Evolutionary conservation across 23 tunicate genomes (phyloP).

Genomic region (Styela clava): DNA sequence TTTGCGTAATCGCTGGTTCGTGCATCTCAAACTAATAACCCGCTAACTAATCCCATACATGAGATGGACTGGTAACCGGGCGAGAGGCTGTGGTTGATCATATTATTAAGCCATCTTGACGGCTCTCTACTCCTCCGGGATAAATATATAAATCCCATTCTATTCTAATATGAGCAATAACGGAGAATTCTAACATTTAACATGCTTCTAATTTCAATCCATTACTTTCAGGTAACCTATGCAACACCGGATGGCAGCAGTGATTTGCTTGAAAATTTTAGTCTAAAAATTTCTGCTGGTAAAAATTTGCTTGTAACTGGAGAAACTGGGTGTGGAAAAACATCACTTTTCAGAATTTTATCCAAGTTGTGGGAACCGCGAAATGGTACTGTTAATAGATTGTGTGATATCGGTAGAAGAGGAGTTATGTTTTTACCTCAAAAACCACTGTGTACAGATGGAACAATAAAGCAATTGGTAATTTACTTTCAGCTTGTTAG

Average conservation of each 20-base stretch:
- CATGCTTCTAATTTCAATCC: too few species aligned
- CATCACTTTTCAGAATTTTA: conserved; percentile 68
- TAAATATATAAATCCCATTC: too few species aligned
- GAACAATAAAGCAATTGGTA: conserved; percentile 71
- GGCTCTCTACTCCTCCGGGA: too few species aligned
- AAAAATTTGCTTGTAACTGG: conserved; percentile 70
- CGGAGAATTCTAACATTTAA: too few species aligned
- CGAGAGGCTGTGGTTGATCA: too few species aligned
- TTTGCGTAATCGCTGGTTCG: too few species aligned
- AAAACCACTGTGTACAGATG: conserved; percentile 67
- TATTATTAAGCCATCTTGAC: too few species aligned
- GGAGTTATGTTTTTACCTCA: conserved; percentile 90
- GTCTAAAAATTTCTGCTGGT: conserved; percentile 32
- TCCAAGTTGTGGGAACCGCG: conserved; percentile 53
- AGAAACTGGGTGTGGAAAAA: conserved; percentile 76
- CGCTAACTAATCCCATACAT: too few species aligned
- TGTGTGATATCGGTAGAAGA: conserved; percentile 40
- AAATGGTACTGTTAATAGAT: conserved; percentile 39
- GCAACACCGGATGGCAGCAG: conserved; percentile 35
- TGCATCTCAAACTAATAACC: too few species aligned
- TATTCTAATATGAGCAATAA: too few species aligned
- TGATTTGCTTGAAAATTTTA: conserved; percentile 26
- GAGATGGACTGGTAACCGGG: too few species aligned
- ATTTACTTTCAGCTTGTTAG: too few species aligned
- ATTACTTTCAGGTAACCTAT: conserved; percentile 51